Percentiles rank a stretch among this genome's conserved stretches.
Evolutionary conservation across 2,888 invertebrate species (phyloP).

Genomic region (Melieria omissa): DNA sequence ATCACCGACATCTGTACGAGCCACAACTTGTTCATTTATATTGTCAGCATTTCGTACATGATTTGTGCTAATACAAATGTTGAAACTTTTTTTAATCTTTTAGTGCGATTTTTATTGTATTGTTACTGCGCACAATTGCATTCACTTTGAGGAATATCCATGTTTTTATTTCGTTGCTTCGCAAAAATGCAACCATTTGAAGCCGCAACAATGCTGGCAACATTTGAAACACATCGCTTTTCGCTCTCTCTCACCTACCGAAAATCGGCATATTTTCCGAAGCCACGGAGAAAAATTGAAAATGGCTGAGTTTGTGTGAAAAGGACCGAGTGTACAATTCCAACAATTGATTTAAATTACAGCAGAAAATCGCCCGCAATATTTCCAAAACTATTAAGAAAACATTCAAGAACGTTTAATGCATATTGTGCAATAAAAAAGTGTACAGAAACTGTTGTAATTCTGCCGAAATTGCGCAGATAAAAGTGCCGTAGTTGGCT

Average conservation of each 20-base stretch:
- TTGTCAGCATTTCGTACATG: too few species aligned
- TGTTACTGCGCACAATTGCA: too few species aligned
- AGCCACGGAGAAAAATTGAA: conserved; percentile 47
- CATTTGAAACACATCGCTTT: conserved; percentile 8
- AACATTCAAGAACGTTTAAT: conserved; percentile 35
- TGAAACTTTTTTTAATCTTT: too few species aligned
- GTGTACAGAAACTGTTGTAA: conserved; percentile 34
- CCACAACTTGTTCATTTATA: too few species aligned
- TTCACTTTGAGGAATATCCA: too few species aligned
- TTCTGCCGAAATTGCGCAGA: conserved; percentile 29
- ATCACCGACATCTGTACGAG: too few species aligned
- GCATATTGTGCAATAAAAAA: conserved; percentile 40
- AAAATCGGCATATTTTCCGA: conserved; percentile 43
- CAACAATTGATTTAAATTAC: conserved; percentile 41
- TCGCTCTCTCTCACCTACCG: conserved; percentile 36
- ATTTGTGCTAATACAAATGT: too few species aligned
- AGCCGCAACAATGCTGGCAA: conserved; percentile 40
- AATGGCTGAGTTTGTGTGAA: conserved; percentile 51
- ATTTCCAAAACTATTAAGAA: conserved; percentile 33
- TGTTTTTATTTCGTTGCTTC: too few species aligned
- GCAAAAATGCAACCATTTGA: too few species aligned
- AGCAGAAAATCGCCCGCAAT: conserved; percentile 42
- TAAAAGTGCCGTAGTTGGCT: conserved; percentile 41
- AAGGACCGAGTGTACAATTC: conserved; percentile 48
- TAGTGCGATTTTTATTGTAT: too few species aligned